Evolutionary conservation across 2,888 invertebrate genomes (phyloP).

Genomic region (Halictus quadricinctus): DNA sequence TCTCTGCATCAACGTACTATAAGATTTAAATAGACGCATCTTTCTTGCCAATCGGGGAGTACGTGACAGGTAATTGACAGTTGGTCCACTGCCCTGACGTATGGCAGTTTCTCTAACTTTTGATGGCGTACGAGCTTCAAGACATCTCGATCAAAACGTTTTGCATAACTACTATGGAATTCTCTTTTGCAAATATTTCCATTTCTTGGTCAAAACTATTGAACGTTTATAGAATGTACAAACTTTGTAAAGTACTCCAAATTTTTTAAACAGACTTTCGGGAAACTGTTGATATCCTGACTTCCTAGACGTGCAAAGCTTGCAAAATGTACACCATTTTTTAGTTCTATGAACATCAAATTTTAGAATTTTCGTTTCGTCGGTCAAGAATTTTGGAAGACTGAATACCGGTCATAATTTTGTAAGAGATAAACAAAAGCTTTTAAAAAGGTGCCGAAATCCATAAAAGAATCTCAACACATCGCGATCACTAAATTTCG

Average conservation of each 20-base stretch:
- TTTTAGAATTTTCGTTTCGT: neutral
- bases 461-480: neutral
- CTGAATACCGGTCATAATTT: neutral
- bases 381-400: neutral
- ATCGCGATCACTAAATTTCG: too few species aligned
- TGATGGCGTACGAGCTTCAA: neutral
- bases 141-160: neutral
- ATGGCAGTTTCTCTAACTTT: slow-evolving; percentile 36
- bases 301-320: too few species aligned
- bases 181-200: neutral
- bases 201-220: neutral
- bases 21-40: slow-evolving; percentile 43
- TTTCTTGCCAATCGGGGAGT: slow-evolving; percentile 46
- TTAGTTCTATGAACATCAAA: neutral
- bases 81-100: slow-evolving; percentile 41
- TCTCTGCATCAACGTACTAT: neutral
- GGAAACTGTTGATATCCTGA: neutral
- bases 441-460: neutral
- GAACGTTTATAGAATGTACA: too few species aligned
- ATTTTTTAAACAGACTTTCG: too few species aligned
- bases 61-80: slow-evolving; percentile 57
- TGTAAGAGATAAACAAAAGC: neutral
- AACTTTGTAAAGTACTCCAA: too few species aligned
- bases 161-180: neutral
- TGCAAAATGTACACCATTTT: too few species aligned